phyloP scores from a whole-genome alignment of 2,888 invertebrate genomes.

The Hydrotaea cyrtoneurina region DNA sequence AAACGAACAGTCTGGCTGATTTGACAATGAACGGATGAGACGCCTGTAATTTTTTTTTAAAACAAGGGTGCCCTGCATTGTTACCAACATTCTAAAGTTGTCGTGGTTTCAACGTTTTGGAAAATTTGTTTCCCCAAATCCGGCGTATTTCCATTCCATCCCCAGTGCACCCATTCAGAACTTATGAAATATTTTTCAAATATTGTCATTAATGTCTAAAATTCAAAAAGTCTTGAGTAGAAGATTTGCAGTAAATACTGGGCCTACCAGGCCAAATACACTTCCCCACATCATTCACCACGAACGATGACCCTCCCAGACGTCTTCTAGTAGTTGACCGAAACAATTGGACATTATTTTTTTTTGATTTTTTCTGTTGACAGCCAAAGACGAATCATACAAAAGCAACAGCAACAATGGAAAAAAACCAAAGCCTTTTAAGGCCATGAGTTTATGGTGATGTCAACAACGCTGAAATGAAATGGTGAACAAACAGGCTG shows the following conservation, averaged over 20 bases:
- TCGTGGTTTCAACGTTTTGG: too few relatives aligned
- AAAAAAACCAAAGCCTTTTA: not conserved
- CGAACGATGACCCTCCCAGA: not conserved
- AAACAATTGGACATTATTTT: conserved; percentile 10
- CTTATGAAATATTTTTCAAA: not conserved
- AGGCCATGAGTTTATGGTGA: conserved; percentile 44
- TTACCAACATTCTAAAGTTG: too few relatives aligned
- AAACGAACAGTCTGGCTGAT: too few relatives aligned
- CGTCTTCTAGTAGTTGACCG: not conserved
- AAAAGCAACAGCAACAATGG: too few relatives aligned
- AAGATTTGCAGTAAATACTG: not conserved
- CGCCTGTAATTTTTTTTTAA: too few relatives aligned
- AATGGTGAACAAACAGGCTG: conserved; percentile 17
- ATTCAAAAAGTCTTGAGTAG: not conserved
- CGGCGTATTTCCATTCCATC: too few relatives aligned
- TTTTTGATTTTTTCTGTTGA: conserved; percentile 1
- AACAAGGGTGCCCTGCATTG: too few relatives aligned
- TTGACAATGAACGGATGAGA: too few relatives aligned
- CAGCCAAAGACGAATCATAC: not conserved
- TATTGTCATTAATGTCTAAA: not conserved
- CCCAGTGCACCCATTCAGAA: too few relatives aligned
- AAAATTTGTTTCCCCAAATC: too few relatives aligned
- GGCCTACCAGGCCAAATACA: not conserved
- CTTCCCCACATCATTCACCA: not conserved
- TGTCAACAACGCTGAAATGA: conserved; percentile 41